Conservation (phyloP, 2,113 vertebrate species). For the Otis tarda region DNA sequence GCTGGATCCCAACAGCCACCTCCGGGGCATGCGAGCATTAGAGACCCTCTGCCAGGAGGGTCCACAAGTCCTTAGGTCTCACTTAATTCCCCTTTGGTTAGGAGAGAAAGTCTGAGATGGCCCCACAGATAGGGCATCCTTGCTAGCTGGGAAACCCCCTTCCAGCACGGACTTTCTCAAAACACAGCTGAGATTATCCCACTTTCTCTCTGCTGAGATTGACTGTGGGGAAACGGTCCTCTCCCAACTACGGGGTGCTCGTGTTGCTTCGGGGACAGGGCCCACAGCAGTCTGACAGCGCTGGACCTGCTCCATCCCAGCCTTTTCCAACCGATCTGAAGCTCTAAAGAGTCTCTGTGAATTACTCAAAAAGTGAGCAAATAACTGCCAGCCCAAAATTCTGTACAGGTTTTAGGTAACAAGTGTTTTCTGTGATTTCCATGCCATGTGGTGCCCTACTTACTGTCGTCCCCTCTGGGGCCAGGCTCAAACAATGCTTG, state of each 20-base stretch:
- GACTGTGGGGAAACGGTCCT: rapidly evolving
- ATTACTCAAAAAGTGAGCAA: neutral
- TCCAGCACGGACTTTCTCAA: neutral
- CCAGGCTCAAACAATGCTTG: neutral
- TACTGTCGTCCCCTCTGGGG: neutral
- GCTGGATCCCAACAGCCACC: neutral
- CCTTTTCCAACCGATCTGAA: neutral
- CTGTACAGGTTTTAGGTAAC: neutral
- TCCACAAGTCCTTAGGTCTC: neutral
- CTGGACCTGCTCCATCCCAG: neutral
- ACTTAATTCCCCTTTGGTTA: neutral
- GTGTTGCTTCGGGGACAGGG: neutral
- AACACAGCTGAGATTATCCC: neutral
- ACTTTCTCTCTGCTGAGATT: constrained; percentile 23
- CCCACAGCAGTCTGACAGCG: neutral
- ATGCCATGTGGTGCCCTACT: neutral
- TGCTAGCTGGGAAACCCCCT: neutral
- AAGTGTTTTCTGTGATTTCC: neutral
- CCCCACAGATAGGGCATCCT: neutral
- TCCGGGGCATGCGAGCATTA: neutral
- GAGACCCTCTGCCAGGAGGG: neutral
- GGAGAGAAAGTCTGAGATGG: constrained; percentile 42
- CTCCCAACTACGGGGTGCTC: neutral
- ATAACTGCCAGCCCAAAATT: neutral
- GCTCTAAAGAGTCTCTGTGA: neutral